Evolutionary conservation across 2,888 invertebrate genomes (phyloP).

Genomic region (Sesia bembeciformis): DNA sequence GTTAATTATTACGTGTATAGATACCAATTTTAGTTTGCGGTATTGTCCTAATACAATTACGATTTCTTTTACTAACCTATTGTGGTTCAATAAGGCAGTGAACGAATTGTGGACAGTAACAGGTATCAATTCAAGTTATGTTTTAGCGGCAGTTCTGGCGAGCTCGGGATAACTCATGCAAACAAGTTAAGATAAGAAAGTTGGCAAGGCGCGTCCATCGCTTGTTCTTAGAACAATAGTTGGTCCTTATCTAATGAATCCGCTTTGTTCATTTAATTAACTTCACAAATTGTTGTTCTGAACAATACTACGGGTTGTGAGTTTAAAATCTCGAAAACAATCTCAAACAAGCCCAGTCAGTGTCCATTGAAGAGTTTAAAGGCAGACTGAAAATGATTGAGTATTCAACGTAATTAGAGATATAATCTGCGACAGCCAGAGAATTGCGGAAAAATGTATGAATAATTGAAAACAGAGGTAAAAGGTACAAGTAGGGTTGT

Average conservation of each 20-base stretch:
- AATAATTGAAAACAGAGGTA: constrained; percentile 57
- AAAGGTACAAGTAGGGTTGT: constrained; percentile 47
- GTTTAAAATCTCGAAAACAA: constrained; percentile 30
- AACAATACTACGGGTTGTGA: constrained; percentile 15
- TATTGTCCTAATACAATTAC: too few relatives aligned
- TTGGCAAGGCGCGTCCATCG: constrained; percentile 33
- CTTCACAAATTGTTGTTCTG: constrained; percentile 49
- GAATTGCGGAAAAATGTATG: constrained; percentile 47
- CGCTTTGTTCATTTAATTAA: constrained; percentile 57
- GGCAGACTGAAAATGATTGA: constrained; percentile 31
- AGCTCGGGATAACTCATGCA: constrained; percentile 34
- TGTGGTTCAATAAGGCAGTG: too few relatives aligned
- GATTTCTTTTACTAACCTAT: too few relatives aligned
- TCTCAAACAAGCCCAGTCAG: constrained; percentile 3
- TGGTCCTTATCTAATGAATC: constrained; percentile 43
- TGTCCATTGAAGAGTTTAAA: constrained; percentile 6
- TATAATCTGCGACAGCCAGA: constrained; percentile 31
- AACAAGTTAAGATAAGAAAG: constrained; percentile 54
- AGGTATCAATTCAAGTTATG: too few relatives aligned
- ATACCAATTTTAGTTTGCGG: too few relatives aligned
- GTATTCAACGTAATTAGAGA: constrained; percentile 38
- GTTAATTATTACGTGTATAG: too few relatives aligned
- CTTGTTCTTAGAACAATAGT: constrained; percentile 42
- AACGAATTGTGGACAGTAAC: too few relatives aligned
- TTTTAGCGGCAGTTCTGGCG: not conserved